phyloP scores from a whole-genome alignment of 2,797 vertebrate genomes.

The Xiphophorus birchmanni region DNA sequence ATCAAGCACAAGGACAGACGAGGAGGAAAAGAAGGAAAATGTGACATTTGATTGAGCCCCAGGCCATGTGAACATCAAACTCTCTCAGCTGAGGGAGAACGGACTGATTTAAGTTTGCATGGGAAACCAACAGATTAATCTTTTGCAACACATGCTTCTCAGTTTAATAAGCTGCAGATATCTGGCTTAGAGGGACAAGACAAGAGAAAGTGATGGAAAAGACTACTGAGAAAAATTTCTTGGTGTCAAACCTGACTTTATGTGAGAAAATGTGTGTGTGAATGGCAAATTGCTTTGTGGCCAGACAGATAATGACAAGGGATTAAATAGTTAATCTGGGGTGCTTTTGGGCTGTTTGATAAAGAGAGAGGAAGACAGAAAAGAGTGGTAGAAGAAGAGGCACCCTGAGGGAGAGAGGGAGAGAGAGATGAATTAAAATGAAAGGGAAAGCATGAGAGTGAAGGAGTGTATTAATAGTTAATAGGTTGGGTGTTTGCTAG shows the following conservation, averaged over 20 bases:
- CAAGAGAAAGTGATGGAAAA: neutral
- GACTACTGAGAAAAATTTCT: slow-evolving; percentile 54
- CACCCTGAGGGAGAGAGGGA: slow-evolving; percentile 54
- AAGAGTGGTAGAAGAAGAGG: slow-evolving; percentile 39
- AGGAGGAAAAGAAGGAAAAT: slow-evolving; percentile 27
- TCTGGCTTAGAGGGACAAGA: slow-evolving; percentile 62
- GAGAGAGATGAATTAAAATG: slow-evolving; percentile 46
- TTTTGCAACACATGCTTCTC: slow-evolving; percentile 78
- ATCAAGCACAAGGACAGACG: slow-evolving; percentile 27
- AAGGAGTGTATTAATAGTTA: slow-evolving; percentile 75
- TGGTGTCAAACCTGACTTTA: slow-evolving; percentile 56
- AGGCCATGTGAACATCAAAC: slow-evolving; percentile 59
- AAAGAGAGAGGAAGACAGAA: slow-evolving; percentile 57
- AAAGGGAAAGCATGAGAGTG: slow-evolving; percentile 59
- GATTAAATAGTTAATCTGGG: slow-evolving; percentile 80
- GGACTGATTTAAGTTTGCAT: slow-evolving; percentile 75
- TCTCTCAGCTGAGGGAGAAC: slow-evolving; percentile 57
- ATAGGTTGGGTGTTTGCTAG: slow-evolving; percentile 69
- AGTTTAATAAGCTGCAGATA: slow-evolving; percentile 78
- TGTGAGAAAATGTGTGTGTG: slow-evolving; percentile 70
- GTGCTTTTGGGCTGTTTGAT: slow-evolving; percentile 70
- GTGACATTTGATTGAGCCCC: slow-evolving; percentile 62
- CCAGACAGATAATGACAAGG: slow-evolving; percentile 73
- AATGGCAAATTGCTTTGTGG: slow-evolving; percentile 73
- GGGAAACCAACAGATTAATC: slow-evolving; percentile 79